phyloP scores from a whole-genome alignment of 2,888 invertebrate genomes.

The Erebia palarica region DNA sequence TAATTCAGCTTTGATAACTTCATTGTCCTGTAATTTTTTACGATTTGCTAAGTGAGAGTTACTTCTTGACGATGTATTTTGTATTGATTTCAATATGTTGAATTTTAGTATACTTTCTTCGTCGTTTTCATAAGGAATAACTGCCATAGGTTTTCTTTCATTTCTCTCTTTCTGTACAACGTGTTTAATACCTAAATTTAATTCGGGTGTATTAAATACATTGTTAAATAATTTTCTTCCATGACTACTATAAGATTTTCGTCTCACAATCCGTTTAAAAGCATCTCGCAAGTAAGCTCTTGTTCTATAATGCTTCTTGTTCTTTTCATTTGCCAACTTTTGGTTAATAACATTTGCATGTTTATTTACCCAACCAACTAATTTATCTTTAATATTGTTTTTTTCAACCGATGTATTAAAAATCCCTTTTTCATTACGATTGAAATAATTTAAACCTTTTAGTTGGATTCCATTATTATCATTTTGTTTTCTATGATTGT shows the following conservation, averaged over 20 bases:
- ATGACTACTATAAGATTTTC: background rate
- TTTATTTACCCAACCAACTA: background rate
- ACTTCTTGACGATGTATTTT: background rate
- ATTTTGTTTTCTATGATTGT: background rate
- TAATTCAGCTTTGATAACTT: background rate
- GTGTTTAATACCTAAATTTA: background rate
- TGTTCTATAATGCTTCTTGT: background rate
- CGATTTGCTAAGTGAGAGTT: background rate
- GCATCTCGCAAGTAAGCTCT: background rate
- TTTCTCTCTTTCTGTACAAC: background rate
- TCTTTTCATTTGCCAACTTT: background rate
- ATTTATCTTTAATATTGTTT: background rate
- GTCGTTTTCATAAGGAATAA: background rate
- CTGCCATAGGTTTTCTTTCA: background rate
- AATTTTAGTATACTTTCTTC: slow-evolving; percentile 6
- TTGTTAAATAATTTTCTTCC: background rate
- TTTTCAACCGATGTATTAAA: background rate
- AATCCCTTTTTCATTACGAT: background rate
- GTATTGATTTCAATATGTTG: background rate
- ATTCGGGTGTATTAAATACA: background rate
- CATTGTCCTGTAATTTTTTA: background rate
- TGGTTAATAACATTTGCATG: background rate
- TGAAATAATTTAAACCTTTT: background rate
- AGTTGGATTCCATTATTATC: background rate
- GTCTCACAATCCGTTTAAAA: background rate